Evolutionary conservation across 2,797 vertebrate species (phyloP), one percentile per base, ranked within the genome.

Genomic region (Emys orbicularis): DNA sequence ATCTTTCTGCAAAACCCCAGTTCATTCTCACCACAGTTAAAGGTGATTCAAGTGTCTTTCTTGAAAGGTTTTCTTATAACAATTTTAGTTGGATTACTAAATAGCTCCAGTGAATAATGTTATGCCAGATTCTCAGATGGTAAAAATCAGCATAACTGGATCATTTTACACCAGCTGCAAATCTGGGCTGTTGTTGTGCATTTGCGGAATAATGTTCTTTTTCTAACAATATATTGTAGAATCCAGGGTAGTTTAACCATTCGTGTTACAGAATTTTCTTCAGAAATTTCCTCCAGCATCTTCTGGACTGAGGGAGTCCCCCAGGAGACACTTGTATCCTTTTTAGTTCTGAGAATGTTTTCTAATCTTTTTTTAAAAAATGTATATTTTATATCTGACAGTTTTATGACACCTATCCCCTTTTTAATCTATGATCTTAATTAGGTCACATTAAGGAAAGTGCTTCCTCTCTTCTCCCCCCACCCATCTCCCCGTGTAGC

Each of bases 361-460:
- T 97, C 86, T 83, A 94, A 90, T 91, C 49, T 79, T 93, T 88
- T 93, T 88, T 92, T 84, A 95, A 83, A 94, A 95, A 89, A 56
- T 86, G 5, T 90, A 16, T 96, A 76, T 85, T 94, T 97, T 93
- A 94, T 91, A 95, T 89, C 52, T 94, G 90, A 95, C 34, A 79
- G 82, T 89, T 97, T 94, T 94, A 76, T 94, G 82, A 86, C 31
- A 96, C 92, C 89, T 95, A 93, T 96, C 95, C 93, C 56, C 25
- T 97, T 97, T 96, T 87, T 94, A 97, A 97, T 93, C 83, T 94
- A 95, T 16, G 81, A 34, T 86, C 96, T 97, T 97, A 97, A 97
- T 98, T 98, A 96, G 94, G 90, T 96, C 94, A 96, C 81, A 94
- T 97, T 97, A 95, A 94, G 52, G 57, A 93, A 97, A 94, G n/a